Base-by-base conservation (phyloP, 2,113 vertebrate species). In the Physeter macrocephalus region DNA sequence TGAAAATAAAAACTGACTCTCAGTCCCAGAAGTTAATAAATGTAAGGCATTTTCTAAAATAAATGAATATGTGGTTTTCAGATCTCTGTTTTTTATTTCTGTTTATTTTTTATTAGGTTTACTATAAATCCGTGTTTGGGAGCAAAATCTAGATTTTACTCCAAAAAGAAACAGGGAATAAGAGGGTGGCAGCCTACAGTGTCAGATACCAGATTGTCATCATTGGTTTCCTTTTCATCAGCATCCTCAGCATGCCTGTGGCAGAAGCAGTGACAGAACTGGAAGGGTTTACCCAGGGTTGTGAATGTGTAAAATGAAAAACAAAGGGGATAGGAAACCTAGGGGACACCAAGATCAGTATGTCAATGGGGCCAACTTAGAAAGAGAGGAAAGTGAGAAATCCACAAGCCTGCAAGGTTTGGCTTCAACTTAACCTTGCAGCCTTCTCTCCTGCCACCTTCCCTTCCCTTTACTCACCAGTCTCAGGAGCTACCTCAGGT, bases 1-100 rank as follows among this genome's bases (percentile, higher is more conserved):
- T 91, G 46, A 96, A 77, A 96, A 69, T 78, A 66, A 86, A 77
- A 88, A 77, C 36, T 72, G 49, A 59, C 29, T 71, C 21, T 49
- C 10, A n/a, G 85, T 95, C 43, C 41, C 74, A 92, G 62, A 94
- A 80, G 34, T 83, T 74, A 81, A 90, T 67, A 87, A 91, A 66
- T 62, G 89, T 57, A 91, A 69, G 31, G 34, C 9, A 81, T 93
- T 85, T 78, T 95, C 57, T 71, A 43, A 83, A 94, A 84, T 59
- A 41, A 71, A 71, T 64, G 36, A 59, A 57, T 57, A 57, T 27
- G 27, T 74, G 34, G 15, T 84, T 96, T 97, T 92, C 41, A 29
- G 21, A 52, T 86, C n/a, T 34, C 39, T 49, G 0, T 57, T 54
- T 54, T 57, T 91, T 85, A 49, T 69, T 78, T 77, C 17, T 86